phyloP scores from a whole-genome alignment of 2,113 vertebrate species.

The Corythornis madagascariensis region DNA sequence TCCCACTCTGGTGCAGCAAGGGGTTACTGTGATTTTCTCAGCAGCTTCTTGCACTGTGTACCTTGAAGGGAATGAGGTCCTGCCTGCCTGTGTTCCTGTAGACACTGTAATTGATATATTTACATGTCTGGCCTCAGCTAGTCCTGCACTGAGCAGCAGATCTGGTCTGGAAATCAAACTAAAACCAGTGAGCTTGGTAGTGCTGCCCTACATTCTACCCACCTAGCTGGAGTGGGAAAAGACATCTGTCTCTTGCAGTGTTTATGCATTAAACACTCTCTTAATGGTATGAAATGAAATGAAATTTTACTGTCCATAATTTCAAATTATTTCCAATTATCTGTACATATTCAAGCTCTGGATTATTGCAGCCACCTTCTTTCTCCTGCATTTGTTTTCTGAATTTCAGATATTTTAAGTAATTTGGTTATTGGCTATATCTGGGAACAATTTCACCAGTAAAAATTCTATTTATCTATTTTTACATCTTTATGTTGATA shows the following conservation, averaged over 20 bases:
- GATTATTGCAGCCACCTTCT: background rate
- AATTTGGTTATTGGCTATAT: background rate
- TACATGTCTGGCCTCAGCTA: background rate
- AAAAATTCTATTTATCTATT: background rate
- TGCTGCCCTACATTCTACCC: background rate
- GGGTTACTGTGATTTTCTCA: conserved; percentile 20
- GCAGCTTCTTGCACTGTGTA: conserved; percentile 48
- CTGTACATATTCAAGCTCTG: background rate
- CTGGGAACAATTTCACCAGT: background rate
- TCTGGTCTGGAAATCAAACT: background rate
- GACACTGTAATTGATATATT: background rate
- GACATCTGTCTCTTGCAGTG: background rate
- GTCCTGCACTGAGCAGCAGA: background rate
- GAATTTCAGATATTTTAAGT: background rate
- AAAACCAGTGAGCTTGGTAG: background rate
- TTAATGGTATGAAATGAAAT: background rate
- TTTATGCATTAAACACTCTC: background rate
- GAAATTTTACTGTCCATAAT: background rate
- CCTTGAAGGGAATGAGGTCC: background rate
- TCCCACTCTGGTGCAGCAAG: background rate
- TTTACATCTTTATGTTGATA: background rate
- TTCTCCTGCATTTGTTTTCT: background rate
- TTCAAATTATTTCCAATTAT: background rate
- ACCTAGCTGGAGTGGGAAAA: background rate
- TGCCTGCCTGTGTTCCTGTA: background rate